A percentile compares a stretch with the other conserved stretches of the same genome.
These are phyloP conservation scores for Odontophorus gujanensis DNA, from an alignment of 2,113 vertebrate genomes.

Conservation along the genomic window DNA sequence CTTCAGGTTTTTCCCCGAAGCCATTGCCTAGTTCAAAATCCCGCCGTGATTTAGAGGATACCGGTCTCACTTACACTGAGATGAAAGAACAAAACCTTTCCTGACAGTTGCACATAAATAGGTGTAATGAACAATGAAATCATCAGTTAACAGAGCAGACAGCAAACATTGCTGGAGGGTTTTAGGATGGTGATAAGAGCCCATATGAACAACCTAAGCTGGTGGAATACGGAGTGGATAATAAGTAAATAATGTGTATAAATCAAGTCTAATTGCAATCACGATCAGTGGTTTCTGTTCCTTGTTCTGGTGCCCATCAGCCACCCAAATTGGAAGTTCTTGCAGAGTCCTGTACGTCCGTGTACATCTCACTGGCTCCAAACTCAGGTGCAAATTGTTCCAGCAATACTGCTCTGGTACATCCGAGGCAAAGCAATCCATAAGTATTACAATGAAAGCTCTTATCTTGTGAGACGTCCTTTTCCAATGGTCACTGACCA, in stretches of 20 bases:
- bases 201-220: background rate
- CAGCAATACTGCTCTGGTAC: background rate
- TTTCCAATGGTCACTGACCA: slow-evolving; percentile 39
- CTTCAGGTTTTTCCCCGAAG: background rate
- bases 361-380: background rate
- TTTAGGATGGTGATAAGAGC: background rate
- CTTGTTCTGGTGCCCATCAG: background rate
- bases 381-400: background rate
- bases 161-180: background rate
- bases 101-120: slow-evolving; percentile 18
- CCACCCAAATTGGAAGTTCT: background rate
- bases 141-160: slow-evolving; percentile 22
- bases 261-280: slow-evolving; percentile 1
- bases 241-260: slow-evolving; percentile 1
- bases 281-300: background rate
- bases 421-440: background rate
- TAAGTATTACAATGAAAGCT: background rate
- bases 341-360: background rate
- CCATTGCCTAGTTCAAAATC: background rate
- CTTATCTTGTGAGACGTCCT: slow-evolving; percentile 14
- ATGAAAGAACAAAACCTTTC: slow-evolving; percentile 19
- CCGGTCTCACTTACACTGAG: background rate
- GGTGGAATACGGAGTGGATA: background rate
- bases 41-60: background rate
- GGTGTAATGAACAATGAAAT: slow-evolving; percentile 40